Evolutionary conservation across 2,888 invertebrate genomes (phyloP), one percentile per base, ranked within the genome.

Genomic region (Pseudococcus jackbeardsleyi): DNA sequence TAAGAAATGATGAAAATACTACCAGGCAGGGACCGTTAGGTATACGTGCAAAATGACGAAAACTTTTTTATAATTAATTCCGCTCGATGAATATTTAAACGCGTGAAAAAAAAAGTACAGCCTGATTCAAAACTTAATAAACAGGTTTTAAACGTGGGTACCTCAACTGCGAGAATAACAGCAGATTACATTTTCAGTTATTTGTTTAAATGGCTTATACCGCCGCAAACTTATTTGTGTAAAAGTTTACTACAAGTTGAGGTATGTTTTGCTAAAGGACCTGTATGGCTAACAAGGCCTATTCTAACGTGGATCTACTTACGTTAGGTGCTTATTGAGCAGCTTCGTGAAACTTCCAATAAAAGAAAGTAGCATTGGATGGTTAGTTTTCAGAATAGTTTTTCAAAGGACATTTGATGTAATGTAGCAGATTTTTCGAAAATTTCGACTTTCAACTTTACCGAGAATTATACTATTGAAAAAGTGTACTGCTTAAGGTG

Each of bases 51-150:
- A 72, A 72, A 72, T 15, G 68, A 33, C 33, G 68, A 72, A 72
- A 72, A 72, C 68, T 72, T 72, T 72, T 72, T 72, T 33, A 72
- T 33, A 72, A 72, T 72, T 72, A 72, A 72, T 72, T 72, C 68
- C 15, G 33, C 68, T 72, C 68, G 68, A 72, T 72, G 68, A 72
- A 72, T 72, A 72, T 12, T 72, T 72, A 33, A 72, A 72, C 5
- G 50, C 5, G 19, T n/a, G 33, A 33, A 15, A 15, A 33, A 33
- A 72, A 26, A 5, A 33, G 68, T 72, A 72, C 68, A 72, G 68
- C 68, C 68, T 15, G 68, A 72, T 72, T 72, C 68, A 72, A 72
- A 72, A 72, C 33, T 72, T 72, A 72, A 72, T 72, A 33, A 72
- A 72, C 68, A 26, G 68, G 68, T 72, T 72, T 33, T 26, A 9